phyloP scores from a whole-genome alignment of 2,797 vertebrate species.

The Iguana delicatissima region DNA sequence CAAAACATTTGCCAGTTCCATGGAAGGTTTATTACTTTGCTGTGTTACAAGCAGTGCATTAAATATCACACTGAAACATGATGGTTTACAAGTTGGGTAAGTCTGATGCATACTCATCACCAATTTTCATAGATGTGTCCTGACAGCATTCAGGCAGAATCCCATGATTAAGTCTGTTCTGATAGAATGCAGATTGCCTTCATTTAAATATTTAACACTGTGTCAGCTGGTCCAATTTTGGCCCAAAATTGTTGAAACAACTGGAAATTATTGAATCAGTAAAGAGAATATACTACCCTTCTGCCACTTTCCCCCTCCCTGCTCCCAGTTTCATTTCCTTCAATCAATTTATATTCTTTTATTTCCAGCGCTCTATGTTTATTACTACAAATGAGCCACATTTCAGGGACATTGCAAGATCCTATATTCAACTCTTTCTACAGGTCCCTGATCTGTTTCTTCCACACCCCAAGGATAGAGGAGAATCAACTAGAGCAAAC shows the following conservation, averaged over 20 bases:
- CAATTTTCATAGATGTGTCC: background rate
- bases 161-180: background rate
- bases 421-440: background rate
- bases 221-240: rapidly evolving
- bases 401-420: background rate
- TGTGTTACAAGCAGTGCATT: background rate
- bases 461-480: background rate
- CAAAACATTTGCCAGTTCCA: slow-evolving; percentile 4
- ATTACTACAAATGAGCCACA: background rate
- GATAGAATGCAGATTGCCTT: background rate
- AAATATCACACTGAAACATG: background rate
- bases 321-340: background rate
- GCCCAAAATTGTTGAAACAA: background rate
- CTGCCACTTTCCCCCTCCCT: background rate
- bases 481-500: background rate
- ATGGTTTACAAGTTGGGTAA: slow-evolving; percentile 24
- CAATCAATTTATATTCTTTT: background rate
- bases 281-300: background rate
- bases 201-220: background rate
- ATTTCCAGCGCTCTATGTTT: background rate
- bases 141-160: background rate
- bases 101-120: slow-evolving; percentile 8
- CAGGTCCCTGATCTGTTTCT: background rate
- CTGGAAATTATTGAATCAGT: background rate
- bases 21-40: background rate